Evolutionary conservation across 2,888 invertebrate genomes (phyloP).

Genomic region (Ernsta delagoae): DNA sequence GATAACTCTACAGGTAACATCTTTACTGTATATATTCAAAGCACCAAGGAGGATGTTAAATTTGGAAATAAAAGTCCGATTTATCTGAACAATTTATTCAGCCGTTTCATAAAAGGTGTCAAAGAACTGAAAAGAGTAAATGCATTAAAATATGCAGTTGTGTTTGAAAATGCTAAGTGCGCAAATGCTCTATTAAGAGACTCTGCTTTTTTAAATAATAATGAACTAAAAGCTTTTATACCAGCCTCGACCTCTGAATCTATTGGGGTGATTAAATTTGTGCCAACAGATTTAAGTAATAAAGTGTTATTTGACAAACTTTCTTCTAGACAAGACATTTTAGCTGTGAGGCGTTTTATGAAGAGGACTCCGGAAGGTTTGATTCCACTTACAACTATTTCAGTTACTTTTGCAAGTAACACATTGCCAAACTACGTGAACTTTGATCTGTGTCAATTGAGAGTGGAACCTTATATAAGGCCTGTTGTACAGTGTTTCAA

Average conservation of each 20-base stretch:
- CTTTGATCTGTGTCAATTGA: background rate
- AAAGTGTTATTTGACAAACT: constrained; percentile 4
- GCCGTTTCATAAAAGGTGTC: background rate
- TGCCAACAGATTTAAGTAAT: background rate
- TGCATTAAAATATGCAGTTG: constrained; percentile 3
- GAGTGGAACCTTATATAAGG: constrained; percentile 3
- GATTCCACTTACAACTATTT: background rate
- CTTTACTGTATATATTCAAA: constrained; percentile 2
- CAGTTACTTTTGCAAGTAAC: background rate
- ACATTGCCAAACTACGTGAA: background rate
- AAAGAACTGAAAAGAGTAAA: constrained; percentile 1
- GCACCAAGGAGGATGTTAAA: constrained; percentile 3
- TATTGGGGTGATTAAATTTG: background rate
- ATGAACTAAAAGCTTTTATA: constrained; percentile 1
- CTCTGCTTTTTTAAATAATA: background rate
- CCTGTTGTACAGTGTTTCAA: background rate
- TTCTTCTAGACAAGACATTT: background rate
- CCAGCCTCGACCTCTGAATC: background rate
- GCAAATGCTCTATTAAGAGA: constrained; percentile 2
- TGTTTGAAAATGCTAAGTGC: constrained; percentile 1
- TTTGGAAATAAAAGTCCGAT: constrained; percentile 1
- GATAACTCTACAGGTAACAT: background rate
- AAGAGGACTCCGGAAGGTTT: background rate
- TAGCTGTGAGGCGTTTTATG: background rate
- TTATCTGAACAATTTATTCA: constrained; percentile 3